Evolutionary conservation across 2,888 invertebrate species (phyloP).

Genomic region (Panopea generosa): DNA sequence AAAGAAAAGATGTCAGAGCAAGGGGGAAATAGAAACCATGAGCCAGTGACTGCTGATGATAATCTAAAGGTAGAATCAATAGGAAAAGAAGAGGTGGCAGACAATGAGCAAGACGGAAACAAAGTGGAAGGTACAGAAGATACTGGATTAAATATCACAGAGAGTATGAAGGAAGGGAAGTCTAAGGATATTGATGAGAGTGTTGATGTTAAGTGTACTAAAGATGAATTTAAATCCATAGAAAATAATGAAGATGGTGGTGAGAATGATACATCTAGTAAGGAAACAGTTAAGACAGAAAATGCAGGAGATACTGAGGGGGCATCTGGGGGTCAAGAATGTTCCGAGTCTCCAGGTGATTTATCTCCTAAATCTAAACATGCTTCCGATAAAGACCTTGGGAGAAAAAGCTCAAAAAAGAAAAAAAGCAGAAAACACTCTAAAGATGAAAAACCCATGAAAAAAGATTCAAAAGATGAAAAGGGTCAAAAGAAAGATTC

Average conservation of each 20-base stretch:
- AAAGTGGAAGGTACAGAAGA: too few species aligned
- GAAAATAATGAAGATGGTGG: neutral
- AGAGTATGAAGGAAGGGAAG: too few species aligned
- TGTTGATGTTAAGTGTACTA: neutral
- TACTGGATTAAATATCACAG: too few species aligned
- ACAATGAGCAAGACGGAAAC: too few species aligned
- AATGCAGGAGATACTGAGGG: neutral
- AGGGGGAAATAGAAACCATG: too few species aligned
- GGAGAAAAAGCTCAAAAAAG: neutral
- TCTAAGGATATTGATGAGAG: neutral
- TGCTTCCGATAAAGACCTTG: neutral
- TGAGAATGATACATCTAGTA: neutral
- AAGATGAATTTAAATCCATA: neutral
- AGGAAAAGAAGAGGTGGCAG: too few species aligned
- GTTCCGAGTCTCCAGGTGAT: neutral
- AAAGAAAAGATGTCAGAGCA: too few species aligned
- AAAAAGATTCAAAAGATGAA: conserved; percentile 35
- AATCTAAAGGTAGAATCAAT: too few species aligned
- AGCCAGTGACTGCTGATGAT: too few species aligned
- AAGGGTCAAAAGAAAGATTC: conserved; percentile 22
- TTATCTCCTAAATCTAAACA: too few species aligned
- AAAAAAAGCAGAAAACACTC: neutral
- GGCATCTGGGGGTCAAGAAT: conserved; percentile 1
- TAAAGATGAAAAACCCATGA: conserved; percentile 9
- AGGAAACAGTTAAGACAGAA: neutral